These are phyloP conservation scores for Miltochrista miniata DNA, from an alignment of 2,888 invertebrate genomes.

Conservation along the genomic window DNA sequence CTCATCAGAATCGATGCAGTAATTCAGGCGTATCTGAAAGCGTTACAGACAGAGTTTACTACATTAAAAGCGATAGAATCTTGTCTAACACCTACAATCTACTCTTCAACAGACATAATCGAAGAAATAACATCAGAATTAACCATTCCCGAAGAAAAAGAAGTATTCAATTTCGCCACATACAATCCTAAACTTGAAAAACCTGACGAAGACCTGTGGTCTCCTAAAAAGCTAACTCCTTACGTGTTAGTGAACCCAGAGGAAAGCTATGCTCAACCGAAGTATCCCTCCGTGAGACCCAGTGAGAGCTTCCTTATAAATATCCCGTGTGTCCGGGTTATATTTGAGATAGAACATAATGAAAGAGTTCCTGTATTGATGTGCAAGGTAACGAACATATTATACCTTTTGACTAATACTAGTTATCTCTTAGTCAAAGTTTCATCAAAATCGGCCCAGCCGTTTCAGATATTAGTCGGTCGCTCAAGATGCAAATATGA, in stretches of 20 bases:
- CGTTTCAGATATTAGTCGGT: too few relatives aligned
- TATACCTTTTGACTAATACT: neutral
- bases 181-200: conserved; percentile 66
- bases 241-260: conserved; percentile 53
- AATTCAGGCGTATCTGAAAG: too few relatives aligned
- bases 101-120: conserved; percentile 65
- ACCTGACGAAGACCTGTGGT: conserved; percentile 87
- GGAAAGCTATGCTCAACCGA: conserved; percentile 63
- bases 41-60: too few relatives aligned
- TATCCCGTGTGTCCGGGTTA: conserved; percentile 84
- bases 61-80: too few relatives aligned
- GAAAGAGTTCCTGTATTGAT: conserved; percentile 65
- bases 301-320: conserved; percentile 78
- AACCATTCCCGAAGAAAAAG: conserved; percentile 73
- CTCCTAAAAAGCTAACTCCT: conserved; percentile 85
- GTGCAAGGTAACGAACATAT: conserved; percentile 61
- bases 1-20: too few relatives aligned
- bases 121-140: conserved; percentile 74
- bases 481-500: too few relatives aligned
- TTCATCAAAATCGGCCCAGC: too few relatives aligned
- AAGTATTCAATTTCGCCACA: conserved; percentile 73
- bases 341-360: conserved; percentile 85
- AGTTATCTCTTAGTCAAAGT: too few relatives aligned
- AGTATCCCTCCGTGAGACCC: conserved; percentile 65
- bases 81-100: too few relatives aligned